These are phyloP conservation scores for Standfussiana lucernea DNA, from an alignment of 2,888 invertebrate species.

Conservation along the genomic window DNA sequence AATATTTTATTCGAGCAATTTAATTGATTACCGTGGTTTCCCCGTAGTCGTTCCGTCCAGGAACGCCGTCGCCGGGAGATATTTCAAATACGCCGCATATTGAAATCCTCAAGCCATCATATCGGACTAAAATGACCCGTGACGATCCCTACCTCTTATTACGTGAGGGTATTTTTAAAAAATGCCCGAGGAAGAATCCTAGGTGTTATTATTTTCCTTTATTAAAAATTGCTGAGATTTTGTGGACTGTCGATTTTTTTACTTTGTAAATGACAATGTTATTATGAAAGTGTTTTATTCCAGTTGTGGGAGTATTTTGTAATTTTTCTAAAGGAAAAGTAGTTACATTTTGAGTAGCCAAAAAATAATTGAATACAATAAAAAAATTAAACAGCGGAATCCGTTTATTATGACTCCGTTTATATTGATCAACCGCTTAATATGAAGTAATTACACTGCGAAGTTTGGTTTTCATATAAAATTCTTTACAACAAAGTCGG, in stretches of 20 bases:
- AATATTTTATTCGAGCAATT: constrained; percentile 83
- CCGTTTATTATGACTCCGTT: no score
- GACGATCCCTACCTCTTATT: constrained; percentile 74
- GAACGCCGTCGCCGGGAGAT: constrained; percentile 80
- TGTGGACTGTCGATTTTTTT: constrained; percentile 27
- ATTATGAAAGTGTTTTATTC: neutral
- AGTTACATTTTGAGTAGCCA: neutral
- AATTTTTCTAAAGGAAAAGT: neutral
- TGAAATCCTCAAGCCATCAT: constrained; percentile 85
- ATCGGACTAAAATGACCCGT: constrained; percentile 83
- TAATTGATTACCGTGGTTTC: constrained; percentile 82
- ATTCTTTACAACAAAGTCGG: no score
- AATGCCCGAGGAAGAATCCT: constrained; percentile 56
- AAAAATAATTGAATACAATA: no score
- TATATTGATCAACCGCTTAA: no score
- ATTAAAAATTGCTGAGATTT: constrained; percentile 68
- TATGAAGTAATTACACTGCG: no score
- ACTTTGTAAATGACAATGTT: constrained; percentile 20
- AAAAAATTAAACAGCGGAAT: no score
- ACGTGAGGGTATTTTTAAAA: constrained; percentile 75
- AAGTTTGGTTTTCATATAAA: no score
- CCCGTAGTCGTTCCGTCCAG: constrained; percentile 72
- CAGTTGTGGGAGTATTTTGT: neutral
- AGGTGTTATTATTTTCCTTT: constrained; percentile 67
- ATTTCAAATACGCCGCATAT: constrained; percentile 88